phyloP scores from a whole-genome alignment of 1,140 invertebrate genomes.

The Psilanteris sp. region DNA sequence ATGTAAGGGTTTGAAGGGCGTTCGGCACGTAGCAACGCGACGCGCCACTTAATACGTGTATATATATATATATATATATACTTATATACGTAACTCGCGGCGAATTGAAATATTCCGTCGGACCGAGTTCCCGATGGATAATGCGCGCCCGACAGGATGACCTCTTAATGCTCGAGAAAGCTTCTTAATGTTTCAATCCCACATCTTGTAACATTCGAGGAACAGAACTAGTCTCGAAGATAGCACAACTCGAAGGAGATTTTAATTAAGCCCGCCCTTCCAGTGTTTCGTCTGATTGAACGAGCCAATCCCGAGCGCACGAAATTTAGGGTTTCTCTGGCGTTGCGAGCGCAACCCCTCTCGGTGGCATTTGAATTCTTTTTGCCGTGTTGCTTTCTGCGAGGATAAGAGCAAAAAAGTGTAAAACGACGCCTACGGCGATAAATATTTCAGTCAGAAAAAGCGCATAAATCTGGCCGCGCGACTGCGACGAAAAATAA shows the following conservation, averaged over 20 bases:
- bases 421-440: conserved; percentile 59
- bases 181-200: conserved; percentile 69
- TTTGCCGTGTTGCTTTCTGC: conserved; percentile 41
- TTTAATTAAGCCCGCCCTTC: conserved; percentile 80
- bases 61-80: too few species aligned
- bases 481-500: conserved; percentile 47
- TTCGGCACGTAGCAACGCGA: too few species aligned
- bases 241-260: conserved; percentile 72
- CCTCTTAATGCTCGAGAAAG: conserved; percentile 49
- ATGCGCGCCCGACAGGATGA: conserved; percentile 15
- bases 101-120: conserved; percentile 26
- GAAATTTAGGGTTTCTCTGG: conserved; percentile 73
- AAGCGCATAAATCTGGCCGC: conserved; percentile 56
- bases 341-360: conserved; percentile 58
- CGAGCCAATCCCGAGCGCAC: conserved; percentile 73
- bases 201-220: conserved; percentile 65
- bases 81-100: too few species aligned
- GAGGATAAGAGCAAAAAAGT: conserved; percentile 45
- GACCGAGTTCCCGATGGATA: conserved; percentile 25
- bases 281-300: conserved; percentile 79
- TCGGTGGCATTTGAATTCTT: conserved; percentile 65
- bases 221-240: conserved; percentile 65
- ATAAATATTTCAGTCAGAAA: conserved; percentile 61
- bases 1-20: too few species aligned
- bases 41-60: too few species aligned